Evolutionary conservation across 2,113 vertebrate species (phyloP).

Genomic region (Onychostruthus taczanowskii): DNA sequence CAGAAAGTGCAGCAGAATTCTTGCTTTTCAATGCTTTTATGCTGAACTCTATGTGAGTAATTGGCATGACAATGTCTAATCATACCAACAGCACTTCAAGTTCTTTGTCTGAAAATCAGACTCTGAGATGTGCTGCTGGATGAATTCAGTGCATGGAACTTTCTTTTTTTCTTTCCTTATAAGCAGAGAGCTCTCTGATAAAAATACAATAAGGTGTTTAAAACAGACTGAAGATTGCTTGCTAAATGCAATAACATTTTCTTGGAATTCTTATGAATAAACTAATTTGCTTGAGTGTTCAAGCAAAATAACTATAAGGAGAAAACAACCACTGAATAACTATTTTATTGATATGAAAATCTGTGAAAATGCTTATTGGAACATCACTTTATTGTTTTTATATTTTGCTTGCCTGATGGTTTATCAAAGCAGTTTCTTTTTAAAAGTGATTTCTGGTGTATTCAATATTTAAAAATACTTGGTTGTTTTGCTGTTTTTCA

Average conservation of each 20-base stretch:
- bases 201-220: not conserved
- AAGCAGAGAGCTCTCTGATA: not conserved
- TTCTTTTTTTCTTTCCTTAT: not conserved
- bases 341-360: not conserved
- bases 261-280: not conserved
- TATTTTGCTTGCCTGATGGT: not conserved
- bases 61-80: not conserved
- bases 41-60: not conserved
- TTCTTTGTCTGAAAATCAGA: not conserved
- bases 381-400: accelerated
- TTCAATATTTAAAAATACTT: not conserved
- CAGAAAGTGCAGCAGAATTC: not conserved
- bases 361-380: not conserved
- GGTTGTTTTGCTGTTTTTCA: not conserved
- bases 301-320: not conserved
- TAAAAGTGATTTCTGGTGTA: not conserved
- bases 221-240: not conserved
- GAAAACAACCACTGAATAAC: not conserved
- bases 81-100: not conserved
- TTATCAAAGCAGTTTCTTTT: not conserved
- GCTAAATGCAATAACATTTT: not conserved
- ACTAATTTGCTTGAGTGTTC: not conserved
- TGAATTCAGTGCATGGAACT: not conserved
- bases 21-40: not conserved
- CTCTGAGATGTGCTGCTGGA: not conserved